Conservation (phyloP, 53 echinoderm and acorn worm genomes). For the Patiria pectinifera region DNA sequence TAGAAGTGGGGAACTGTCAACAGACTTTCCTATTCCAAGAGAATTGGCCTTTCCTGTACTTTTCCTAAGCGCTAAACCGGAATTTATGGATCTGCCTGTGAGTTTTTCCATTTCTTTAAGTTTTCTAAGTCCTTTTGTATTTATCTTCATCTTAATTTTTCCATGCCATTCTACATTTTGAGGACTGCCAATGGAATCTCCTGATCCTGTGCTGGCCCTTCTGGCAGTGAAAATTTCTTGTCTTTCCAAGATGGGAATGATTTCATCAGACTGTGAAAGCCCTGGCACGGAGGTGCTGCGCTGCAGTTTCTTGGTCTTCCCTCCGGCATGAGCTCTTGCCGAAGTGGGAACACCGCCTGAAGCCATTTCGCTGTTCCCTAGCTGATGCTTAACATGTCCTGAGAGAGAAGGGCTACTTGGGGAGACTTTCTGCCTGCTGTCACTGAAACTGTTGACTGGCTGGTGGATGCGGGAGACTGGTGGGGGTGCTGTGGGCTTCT, state of each 20-base stretch:
- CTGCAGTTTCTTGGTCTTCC: not conserved
- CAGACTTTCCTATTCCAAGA: not conserved
- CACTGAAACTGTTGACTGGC: not conserved
- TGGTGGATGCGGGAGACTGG: conserved; percentile 31
- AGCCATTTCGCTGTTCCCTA: not conserved
- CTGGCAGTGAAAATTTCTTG: not conserved
- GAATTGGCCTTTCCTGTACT: not conserved
- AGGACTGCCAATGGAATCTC: not conserved
- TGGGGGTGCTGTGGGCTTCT: conserved; percentile 40
- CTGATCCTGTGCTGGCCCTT: not conserved
- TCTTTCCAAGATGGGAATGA: not conserved
- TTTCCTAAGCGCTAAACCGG: not conserved
- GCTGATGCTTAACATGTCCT: conserved; percentile 8
- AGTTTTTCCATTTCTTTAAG: not conserved
- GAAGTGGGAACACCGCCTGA: not conserved
- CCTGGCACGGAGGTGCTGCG: not conserved
- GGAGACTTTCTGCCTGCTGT: not conserved
- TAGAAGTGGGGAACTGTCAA: no score
- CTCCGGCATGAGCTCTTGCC: conserved; percentile 29
- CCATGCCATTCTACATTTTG: not conserved
- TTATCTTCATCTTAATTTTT: not conserved
- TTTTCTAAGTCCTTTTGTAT: not conserved
- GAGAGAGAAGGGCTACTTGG: conserved; percentile 12
- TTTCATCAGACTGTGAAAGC: conserved; percentile 12
- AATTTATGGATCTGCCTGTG: not conserved